phyloP scores from a whole-genome alignment of 1,140 invertebrate genomes.

The Cydia strobilella region DNA sequence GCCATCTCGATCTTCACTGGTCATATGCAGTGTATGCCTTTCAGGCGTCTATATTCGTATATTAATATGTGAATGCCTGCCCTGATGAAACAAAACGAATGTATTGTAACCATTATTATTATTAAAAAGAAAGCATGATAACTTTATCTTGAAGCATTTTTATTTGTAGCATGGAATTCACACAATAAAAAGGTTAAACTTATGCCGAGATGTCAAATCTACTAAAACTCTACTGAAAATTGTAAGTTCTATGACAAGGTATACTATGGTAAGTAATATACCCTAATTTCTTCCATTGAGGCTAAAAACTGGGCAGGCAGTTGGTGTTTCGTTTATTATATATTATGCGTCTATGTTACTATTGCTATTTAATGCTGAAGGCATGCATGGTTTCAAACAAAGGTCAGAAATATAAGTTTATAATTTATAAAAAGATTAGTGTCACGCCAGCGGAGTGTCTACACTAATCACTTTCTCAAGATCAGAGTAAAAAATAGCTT shows the following conservation, averaged over 20 bases:
- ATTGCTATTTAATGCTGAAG: slow-evolving; percentile 21
- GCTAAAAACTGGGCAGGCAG: background rate
- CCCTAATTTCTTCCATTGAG: background rate
- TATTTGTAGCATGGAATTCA: too few relatives aligned
- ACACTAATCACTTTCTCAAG: background rate
- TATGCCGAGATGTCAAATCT: too few relatives aligned
- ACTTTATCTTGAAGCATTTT: too few relatives aligned
- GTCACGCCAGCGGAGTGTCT: background rate
- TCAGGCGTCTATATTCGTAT: slow-evolving; percentile 14
- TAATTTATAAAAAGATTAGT: background rate
- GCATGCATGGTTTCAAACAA: slow-evolving; percentile 31
- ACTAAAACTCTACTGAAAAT: background rate
- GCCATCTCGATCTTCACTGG: background rate
- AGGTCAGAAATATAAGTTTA: slow-evolving; percentile 7
- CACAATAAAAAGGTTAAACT: too few relatives aligned
- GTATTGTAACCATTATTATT: background rate
- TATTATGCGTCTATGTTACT: slow-evolving; percentile 6
- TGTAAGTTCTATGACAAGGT: background rate
- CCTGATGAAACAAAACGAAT: background rate
- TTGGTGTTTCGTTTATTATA: slow-evolving; percentile 23
- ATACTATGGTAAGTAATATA: background rate
- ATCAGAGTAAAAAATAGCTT: background rate
- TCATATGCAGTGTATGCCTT: slow-evolving; percentile 25
- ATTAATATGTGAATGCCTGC: background rate
- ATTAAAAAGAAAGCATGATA: background rate